Conservation (phyloP, 2,113 vertebrate species). For the Dicerorhinus sumatrensis region DNA sequence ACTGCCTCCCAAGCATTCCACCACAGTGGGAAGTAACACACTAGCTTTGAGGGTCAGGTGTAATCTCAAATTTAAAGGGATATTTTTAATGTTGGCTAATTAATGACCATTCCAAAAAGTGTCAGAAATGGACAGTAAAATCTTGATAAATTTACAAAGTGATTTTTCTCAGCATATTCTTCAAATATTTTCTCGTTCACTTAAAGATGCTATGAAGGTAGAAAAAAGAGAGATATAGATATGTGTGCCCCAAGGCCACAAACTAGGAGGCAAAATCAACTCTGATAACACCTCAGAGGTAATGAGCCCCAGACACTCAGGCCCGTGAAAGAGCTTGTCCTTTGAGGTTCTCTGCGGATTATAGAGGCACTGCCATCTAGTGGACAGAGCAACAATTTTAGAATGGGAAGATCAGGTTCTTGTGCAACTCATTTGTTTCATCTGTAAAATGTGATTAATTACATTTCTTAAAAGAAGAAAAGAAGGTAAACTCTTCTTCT, state of each 20-base stretch:
- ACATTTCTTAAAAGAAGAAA: background rate
- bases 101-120: background rate
- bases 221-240: background rate
- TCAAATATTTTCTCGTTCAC: background rate
- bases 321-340: fast-evolving
- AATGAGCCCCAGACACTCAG: background rate
- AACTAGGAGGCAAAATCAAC: background rate
- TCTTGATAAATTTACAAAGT: background rate
- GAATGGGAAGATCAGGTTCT: background rate
- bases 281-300: background rate
- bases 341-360: background rate
- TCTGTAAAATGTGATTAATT: background rate
- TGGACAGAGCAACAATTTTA: constrained; percentile 5
- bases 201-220: background rate
- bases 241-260: background rate
- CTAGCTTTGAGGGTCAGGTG: background rate
- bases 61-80: background rate
- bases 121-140: background rate
- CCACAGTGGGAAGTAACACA: no score
- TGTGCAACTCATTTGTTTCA: background rate
- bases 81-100: background rate
- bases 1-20: background rate
- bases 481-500: background rate
- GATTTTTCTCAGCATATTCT: background rate
- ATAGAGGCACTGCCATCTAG: constrained; percentile 11